These are phyloP conservation scores for Sinodicranocentrus sp. DNA, from an alignment of 2,888 invertebrate species.

Conservation along the genomic window DNA sequence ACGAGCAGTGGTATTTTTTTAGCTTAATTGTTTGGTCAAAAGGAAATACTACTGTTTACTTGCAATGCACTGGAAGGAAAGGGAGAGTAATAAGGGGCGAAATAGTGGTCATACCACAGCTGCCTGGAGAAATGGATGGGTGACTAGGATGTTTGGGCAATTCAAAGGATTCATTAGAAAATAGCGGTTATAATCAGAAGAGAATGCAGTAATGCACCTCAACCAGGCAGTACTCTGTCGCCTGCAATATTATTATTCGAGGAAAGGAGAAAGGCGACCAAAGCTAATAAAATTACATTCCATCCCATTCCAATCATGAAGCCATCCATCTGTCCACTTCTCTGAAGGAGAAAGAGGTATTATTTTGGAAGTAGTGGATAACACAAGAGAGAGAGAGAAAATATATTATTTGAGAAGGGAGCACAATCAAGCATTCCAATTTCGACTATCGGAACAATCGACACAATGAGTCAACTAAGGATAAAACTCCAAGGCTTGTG, in stretches of 20 bases:
- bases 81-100: too few relatives aligned
- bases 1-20: too few relatives aligned
- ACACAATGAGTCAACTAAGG: slow-evolving; percentile 39
- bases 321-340: slow-evolving; percentile 48
- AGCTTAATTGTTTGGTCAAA: too few relatives aligned
- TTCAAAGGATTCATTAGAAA: slow-evolving; percentile 17
- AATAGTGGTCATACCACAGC: too few relatives aligned
- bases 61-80: background rate
- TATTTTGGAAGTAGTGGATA: background rate
- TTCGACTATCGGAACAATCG: slow-evolving; percentile 46
- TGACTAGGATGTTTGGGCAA: background rate
- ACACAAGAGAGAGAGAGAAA: background rate
- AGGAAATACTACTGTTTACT: background rate
- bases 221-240: background rate
- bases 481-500: background rate
- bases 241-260: background rate
- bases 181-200: slow-evolving; percentile 2
- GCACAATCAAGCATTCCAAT: slow-evolving; percentile 53
- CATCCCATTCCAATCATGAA: slow-evolving; percentile 50
- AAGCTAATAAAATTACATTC: slow-evolving; percentile 60
- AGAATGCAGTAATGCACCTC: slow-evolving; percentile 16
- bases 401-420: background rate
- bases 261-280: slow-evolving; percentile 25
- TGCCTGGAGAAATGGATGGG: slow-evolving; percentile 1
- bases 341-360: slow-evolving; percentile 7